Evolutionary conservation across 2,797 vertebrate genomes (phyloP).

Genomic region (Tenualosa thibaudeaui): DNA sequence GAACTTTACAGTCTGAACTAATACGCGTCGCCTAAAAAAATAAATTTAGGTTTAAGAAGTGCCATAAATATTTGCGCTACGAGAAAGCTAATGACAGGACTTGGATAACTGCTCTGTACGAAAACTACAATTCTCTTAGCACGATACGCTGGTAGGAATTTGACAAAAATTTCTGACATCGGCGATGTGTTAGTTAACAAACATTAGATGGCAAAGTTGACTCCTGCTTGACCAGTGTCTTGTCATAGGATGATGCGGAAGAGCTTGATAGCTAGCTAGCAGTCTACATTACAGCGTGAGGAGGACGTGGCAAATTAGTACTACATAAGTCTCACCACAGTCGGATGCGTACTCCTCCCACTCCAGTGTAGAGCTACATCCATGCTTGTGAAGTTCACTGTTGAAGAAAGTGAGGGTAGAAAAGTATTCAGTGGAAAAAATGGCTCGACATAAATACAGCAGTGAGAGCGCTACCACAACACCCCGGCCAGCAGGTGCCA

Average conservation of each 20-base stretch:
- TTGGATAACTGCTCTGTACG: background rate
- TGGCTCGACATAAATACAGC: slow-evolving; percentile 58
- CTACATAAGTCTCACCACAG: slow-evolving; percentile 72
- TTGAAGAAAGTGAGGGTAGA: slow-evolving; percentile 76
- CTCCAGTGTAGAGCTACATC: slow-evolving; percentile 76
- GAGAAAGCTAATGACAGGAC: background rate
- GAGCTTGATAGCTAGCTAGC: slow-evolving; percentile 20
- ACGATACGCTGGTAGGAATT: background rate
- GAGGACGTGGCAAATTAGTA: slow-evolving; percentile 70
- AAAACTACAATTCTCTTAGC: background rate
- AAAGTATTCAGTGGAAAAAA: slow-evolving; percentile 72
- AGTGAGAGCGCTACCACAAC: slow-evolving; percentile 66
- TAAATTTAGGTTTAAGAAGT: too few species aligned
- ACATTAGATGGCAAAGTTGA: background rate
- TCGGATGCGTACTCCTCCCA: slow-evolving; percentile 80
- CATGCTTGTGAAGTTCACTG: slow-evolving; percentile 76
- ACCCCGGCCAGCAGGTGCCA: slow-evolving; percentile 76
- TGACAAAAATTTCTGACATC: background rate
- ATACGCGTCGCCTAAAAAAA: background rate
- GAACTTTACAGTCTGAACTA: background rate
- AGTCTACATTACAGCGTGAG: slow-evolving; percentile 24
- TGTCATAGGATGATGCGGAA: slow-evolving; percentile 46
- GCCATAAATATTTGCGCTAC: too few species aligned
- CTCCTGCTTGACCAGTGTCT: slow-evolving; percentile 14
- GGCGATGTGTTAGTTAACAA: background rate